A percentile compares a stretch with the other conserved stretches of the same genome.
These are phyloP conservation scores for Hippocampus barbouri DNA, from an alignment of 2,113 vertebrate genomes.

Conservation along the genomic window DNA sequence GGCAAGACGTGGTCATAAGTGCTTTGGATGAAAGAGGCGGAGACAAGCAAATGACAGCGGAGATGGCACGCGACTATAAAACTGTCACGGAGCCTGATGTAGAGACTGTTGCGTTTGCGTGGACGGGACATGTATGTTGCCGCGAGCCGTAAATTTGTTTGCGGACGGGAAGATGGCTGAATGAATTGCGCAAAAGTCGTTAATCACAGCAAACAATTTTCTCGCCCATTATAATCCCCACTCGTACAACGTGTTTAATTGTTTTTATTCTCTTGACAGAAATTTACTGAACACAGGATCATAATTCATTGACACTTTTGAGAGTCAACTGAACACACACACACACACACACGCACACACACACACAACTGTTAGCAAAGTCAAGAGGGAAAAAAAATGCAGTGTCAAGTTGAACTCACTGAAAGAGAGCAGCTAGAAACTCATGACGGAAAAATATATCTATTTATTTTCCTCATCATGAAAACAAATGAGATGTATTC, in stretches of 20 bases:
- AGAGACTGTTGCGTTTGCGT: neutral
- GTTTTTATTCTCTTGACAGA: constrained; percentile 52
- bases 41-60: neutral
- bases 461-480: too few relatives aligned
- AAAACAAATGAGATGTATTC: too few relatives aligned
- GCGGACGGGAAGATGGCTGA: constrained; percentile 43
- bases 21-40: neutral
- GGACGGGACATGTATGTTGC: constrained; percentile 35
- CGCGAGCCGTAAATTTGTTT: constrained; percentile 46
- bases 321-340: constrained; percentile 32
- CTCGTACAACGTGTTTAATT: constrained; percentile 48
- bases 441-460: too few relatives aligned
- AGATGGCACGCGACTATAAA: too few relatives aligned
- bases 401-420: neutral
- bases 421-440: constrained; percentile 1
- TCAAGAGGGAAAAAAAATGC: neutral
- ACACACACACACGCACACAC: neutral
- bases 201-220: constrained; percentile 46
- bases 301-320: constrained; percentile 53
- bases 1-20: neutral
- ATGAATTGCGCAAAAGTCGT: constrained; percentile 50
- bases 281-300: constrained; percentile 54
- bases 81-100: neutral
- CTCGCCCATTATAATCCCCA: constrained; percentile 33
- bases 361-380: neutral